Conservation (phyloP, 92 coral and sea anemone species). For the Plumapathes pennacea region DNA sequence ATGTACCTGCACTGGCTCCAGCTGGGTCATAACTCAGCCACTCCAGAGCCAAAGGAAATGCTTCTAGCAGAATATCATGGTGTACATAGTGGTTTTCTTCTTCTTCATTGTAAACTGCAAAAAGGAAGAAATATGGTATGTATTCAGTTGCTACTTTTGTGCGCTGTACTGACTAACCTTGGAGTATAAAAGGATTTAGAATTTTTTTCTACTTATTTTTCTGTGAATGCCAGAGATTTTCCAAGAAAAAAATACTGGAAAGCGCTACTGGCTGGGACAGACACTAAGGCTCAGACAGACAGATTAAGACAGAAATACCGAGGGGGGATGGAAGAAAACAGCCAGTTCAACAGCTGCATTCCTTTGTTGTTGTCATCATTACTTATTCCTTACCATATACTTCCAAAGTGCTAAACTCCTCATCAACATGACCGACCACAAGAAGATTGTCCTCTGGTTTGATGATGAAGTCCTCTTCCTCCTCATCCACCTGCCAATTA, state of each 20-base stretch:
- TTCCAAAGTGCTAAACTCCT: conserved; percentile 89
- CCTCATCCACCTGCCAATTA: conserved; percentile 54
- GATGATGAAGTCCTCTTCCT: conserved; percentile 76
- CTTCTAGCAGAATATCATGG: conserved; percentile 87
- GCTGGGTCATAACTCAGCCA: conserved; percentile 96
- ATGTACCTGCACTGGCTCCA: conserved; percentile 68
- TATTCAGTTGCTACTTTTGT: too few relatives aligned
- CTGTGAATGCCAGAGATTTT: too few relatives aligned
- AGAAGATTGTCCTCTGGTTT: conserved; percentile 83
- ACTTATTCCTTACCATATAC: conserved; percentile 55
- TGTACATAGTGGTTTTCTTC: conserved; percentile 92
- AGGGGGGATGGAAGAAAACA: too few relatives aligned
- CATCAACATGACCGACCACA: conserved; percentile 89
- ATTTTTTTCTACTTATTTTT: too few relatives aligned
- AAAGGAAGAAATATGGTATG: not conserved
- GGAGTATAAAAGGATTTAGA: too few relatives aligned
- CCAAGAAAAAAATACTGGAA: too few relatives aligned
- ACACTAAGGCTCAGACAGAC: too few relatives aligned
- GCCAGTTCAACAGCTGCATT: too few relatives aligned
- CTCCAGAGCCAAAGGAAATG: conserved; percentile 90
- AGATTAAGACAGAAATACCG: too few relatives aligned
- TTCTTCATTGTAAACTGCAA: conserved; percentile 87
- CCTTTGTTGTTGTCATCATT: too few relatives aligned
- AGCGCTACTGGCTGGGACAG: too few relatives aligned
- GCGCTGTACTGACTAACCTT: too few relatives aligned